Evolutionary conservation across 2,888 invertebrate species (phyloP), one percentile per base, ranked within the genome.

Genomic region (Lobophora halterata): DNA sequence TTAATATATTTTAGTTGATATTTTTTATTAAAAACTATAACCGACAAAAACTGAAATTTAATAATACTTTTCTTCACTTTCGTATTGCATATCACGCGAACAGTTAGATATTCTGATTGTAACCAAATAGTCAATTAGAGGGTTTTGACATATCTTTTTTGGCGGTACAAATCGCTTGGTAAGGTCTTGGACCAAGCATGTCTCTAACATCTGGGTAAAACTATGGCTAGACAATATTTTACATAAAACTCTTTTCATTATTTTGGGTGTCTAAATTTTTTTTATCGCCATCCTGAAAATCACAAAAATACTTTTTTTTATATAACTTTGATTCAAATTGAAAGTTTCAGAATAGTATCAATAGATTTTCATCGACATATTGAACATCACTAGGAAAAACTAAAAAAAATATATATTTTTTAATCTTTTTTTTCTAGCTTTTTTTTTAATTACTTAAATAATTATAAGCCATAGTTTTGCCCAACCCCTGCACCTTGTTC

Each of bases 11-110:
- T 40, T 25, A 36, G 44, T 38, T 28, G 8, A 29, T 37, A 42
- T 36, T 36, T 23, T 33, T 27, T 44, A 41, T 48, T 55, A 46
- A 61, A 62, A 72, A 68, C 56, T 72, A 70, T 78, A 73, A 78
- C 65, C 67, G 71, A 58, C 71, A 56, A 49, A 62, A 57, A 40
- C 26, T 45, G 62, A 65, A 55, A 61, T 46, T 55, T 55, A 56
- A 59, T 51, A 53, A 64, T 61, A 58, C 38, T 14, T 71, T 75
- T 72, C 73, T 73, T 76, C 80, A 80, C 80, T 62, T 75, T 69
- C 70, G 62, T 72, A 68, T 68, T 68, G 77, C 82, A 85, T 83
- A 82, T 83, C 83, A 85, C 83, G 75, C 81, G 46, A 45, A 30
- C 10, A 72, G 73, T 71, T 65, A 70, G 64, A n/a, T n/a, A n/a